These are phyloP conservation scores for Dicrostonyx torquatus DNA, from an alignment of 2,797 vertebrate genomes.

Conservation along the genomic window DNA sequence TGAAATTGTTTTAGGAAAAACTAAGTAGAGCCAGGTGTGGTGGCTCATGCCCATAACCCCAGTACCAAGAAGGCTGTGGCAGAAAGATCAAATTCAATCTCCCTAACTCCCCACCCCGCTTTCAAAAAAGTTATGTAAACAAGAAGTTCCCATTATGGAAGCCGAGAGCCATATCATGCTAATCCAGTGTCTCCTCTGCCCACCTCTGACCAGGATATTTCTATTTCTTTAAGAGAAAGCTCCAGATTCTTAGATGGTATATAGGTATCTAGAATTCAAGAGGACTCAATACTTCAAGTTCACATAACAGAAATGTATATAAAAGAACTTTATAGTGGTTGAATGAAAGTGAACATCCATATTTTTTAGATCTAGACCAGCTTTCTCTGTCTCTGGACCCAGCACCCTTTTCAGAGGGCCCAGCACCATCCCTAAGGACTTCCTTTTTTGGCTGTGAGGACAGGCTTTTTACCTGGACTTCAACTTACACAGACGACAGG, in stretches of 20 bases:
- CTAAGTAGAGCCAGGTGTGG: not conserved
- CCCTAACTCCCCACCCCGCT: not conserved
- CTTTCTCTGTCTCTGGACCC: not conserved
- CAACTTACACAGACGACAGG: not conserved
- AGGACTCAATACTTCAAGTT: not conserved
- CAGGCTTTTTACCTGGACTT: not conserved
- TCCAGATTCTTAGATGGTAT: not conserved
- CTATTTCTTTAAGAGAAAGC: not conserved
- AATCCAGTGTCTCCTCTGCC: not conserved
- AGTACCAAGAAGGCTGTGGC: not conserved
- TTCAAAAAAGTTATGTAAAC: not conserved
- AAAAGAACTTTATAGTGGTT: not conserved
- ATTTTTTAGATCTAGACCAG: not conserved
- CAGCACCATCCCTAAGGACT: not conserved
- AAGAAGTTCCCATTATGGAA: not conserved
- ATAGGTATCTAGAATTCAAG: constrained; percentile 1
- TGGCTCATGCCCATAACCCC: not conserved
- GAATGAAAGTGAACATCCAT: not conserved
- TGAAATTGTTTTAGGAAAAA: not conserved
- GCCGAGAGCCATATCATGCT: not conserved
- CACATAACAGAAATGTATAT: not conserved
- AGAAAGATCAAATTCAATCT: not conserved
- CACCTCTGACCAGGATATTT: not conserved
- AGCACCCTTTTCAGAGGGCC: not conserved
- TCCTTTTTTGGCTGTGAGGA: not conserved